phyloP scores from a whole-genome alignment of 2,888 invertebrate species.

The Sipunculus nudus region DNA sequence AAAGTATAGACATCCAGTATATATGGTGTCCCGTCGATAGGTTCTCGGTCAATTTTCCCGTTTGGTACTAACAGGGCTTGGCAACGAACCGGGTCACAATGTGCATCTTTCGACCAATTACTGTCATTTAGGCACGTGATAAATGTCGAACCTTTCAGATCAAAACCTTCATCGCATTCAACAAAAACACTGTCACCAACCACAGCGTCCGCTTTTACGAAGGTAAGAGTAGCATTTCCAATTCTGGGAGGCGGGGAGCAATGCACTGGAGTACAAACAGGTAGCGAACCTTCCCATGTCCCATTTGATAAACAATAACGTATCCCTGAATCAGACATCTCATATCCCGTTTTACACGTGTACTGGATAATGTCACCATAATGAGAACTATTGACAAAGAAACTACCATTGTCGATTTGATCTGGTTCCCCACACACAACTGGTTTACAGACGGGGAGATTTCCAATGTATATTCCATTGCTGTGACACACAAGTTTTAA shows the following conservation, averaged over 20 bases:
- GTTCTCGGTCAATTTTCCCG: too few relatives aligned
- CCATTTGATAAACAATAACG: slow-evolving; percentile 52
- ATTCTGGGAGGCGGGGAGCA: slow-evolving; percentile 21
- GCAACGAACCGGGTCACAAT: too few relatives aligned
- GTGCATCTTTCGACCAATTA: slow-evolving; percentile 16
- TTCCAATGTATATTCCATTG: too few relatives aligned
- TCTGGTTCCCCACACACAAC: not conserved
- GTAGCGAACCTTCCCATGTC: slow-evolving; percentile 53
- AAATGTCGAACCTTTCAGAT: slow-evolving; percentile 9
- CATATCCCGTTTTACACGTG: slow-evolving; percentile 54
- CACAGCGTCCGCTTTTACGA: too few relatives aligned
- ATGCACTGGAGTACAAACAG: slow-evolving; percentile 43
- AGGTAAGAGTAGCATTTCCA: too few relatives aligned
- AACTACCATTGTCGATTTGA: not conserved
- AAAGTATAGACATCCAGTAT: too few relatives aligned
- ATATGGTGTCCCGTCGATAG: too few relatives aligned
- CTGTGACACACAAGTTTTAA: too few relatives aligned
- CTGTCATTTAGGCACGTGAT: slow-evolving; percentile 12
- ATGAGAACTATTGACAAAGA: slow-evolving; percentile 1
- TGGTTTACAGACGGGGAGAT: not conserved
- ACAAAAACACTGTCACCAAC: slow-evolving; percentile 26
- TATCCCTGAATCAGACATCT: slow-evolving; percentile 45
- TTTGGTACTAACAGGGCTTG: too few relatives aligned
- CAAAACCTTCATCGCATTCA: slow-evolving; percentile 29
- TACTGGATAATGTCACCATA: slow-evolving; percentile 34